Evolutionary conservation across 2,888 invertebrate genomes (phyloP), one percentile per base, ranked within the genome.

Genomic region (Polymixis lichenea): DNA sequence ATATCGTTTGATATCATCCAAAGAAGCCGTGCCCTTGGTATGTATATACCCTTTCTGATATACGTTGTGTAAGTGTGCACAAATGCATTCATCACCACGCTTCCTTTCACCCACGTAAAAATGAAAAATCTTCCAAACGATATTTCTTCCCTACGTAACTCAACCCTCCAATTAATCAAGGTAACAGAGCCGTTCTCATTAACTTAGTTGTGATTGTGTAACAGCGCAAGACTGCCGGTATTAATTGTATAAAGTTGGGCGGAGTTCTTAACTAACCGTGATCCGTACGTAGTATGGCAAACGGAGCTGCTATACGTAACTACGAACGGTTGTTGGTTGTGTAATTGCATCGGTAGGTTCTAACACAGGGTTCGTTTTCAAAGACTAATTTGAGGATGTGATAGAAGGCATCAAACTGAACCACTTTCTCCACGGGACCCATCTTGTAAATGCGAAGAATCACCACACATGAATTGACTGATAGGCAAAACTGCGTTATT

Each of bases 241-340:
- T 72, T 83, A 64, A 85, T 82, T 86, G 83, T 83, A 49, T 38
- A 56, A 85, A 86, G 81, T 80, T 85, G 25, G 17, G 1, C 4
- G 11, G 67, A 85, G 75, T 86, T 86, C 75, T 66, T 80, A 86
- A 86, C 75, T 86, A 85, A 81, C 75, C 68, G 17, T 5, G 43
- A 71, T 64, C 19, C 4, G 61, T 53, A 64, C 28, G 22, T 61
- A 43, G 56, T 22, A 80, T 77, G 73, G 55, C 58, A 62, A 67
- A 70, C 38, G 58, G 51, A 58, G 19, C 60, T 51, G 22, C 9
- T 32, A 56, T 13, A 11, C 17, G 22, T 58, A 53, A 51, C 19
- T 32, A 43, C 0, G 7, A 65, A 15, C 28, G 3, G 19, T 49
- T 53, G n/a, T 46, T 9, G 19, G 32, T 55, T 46, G 51, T 66